Conservation (phyloP, 1,140 invertebrate species). For the Trichonephila clavipes region DNA sequence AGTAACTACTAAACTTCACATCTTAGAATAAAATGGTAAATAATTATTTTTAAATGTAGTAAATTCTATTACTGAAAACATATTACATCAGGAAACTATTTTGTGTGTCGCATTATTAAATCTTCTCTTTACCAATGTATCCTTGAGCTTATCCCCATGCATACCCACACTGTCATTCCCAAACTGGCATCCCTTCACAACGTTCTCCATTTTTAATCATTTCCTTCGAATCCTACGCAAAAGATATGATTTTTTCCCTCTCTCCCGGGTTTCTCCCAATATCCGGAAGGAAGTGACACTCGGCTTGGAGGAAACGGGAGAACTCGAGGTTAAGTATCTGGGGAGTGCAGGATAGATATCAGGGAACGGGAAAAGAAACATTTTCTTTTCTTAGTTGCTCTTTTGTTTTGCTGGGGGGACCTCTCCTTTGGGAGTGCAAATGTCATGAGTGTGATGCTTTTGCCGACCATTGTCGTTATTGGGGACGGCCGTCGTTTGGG, state of each 20-base stretch:
- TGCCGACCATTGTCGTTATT: background rate
- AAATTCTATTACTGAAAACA: too few relatives aligned
- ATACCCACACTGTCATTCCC: too few relatives aligned
- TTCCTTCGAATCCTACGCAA: background rate
- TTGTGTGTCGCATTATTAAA: too few relatives aligned
- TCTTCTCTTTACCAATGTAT: too few relatives aligned
- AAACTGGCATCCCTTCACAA: too few relatives aligned
- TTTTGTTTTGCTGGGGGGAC: slow-evolving; percentile 24
- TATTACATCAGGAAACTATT: too few relatives aligned
- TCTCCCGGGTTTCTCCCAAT: slow-evolving; percentile 14
- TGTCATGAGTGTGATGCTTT: slow-evolving; percentile 48
- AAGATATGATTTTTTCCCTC: background rate
- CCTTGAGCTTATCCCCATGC: too few relatives aligned
- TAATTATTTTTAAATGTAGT: too few relatives aligned
- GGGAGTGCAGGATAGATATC: background rate
- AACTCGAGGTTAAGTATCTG: slow-evolving; percentile 7
- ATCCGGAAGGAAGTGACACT: slow-evolving; percentile 56
- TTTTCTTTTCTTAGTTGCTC: slow-evolving; percentile 42
- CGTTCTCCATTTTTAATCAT: background rate
- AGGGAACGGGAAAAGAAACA: slow-evolving; percentile 1
- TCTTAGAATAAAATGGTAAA: too few relatives aligned
- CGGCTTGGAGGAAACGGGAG: background rate
- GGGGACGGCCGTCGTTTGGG: background rate
- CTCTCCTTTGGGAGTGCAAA: background rate
- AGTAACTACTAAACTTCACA: too few relatives aligned